Evolutionary conservation across 2,797 vertebrate genomes (phyloP).

Genomic region (Melanotaenia pygmaea): DNA sequence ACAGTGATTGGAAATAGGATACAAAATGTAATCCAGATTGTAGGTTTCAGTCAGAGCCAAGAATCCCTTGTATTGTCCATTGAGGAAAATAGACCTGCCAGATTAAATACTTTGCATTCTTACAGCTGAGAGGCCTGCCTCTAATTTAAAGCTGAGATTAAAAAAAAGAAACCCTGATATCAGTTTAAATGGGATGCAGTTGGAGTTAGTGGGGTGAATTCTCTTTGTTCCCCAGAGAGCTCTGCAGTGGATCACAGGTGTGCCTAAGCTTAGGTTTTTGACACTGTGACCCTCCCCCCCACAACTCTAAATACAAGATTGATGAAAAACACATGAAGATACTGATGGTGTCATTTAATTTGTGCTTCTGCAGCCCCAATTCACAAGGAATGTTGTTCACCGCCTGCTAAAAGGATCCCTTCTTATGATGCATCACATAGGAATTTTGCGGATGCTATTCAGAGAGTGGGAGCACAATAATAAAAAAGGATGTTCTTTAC

Average conservation of each 20-base stretch:
- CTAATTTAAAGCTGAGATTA: conserved; percentile 55
- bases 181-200: conserved; percentile 33
- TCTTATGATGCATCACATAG: conserved; percentile 51
- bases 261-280: conserved; percentile 44
- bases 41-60: conserved; percentile 51
- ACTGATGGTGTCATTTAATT: conserved; percentile 39
- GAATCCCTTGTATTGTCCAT: conserved; percentile 35
- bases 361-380: conserved; percentile 23
- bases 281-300: conserved; percentile 55
- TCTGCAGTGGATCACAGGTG: conserved; percentile 52
- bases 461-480: conserved; percentile 51
- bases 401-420: conserved; percentile 27
- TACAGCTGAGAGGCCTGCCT: conserved; percentile 46
- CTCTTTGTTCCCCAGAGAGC: conserved; percentile 30
- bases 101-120: conserved; percentile 56
- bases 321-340: conserved; percentile 55
- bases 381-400: conserved; percentile 57
- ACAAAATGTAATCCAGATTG: conserved; percentile 75
- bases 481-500: too few species aligned
- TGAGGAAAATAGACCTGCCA: conserved; percentile 47
- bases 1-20: conserved; percentile 66
- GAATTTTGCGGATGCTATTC: conserved; percentile 63
- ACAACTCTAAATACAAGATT: conserved; percentile 38
- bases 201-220: conserved; percentile 33
- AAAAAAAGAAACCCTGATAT: conserved; percentile 41